Evolutionary conservation across 2,113 vertebrate species (phyloP).

Genomic region (Parus major): DNA sequence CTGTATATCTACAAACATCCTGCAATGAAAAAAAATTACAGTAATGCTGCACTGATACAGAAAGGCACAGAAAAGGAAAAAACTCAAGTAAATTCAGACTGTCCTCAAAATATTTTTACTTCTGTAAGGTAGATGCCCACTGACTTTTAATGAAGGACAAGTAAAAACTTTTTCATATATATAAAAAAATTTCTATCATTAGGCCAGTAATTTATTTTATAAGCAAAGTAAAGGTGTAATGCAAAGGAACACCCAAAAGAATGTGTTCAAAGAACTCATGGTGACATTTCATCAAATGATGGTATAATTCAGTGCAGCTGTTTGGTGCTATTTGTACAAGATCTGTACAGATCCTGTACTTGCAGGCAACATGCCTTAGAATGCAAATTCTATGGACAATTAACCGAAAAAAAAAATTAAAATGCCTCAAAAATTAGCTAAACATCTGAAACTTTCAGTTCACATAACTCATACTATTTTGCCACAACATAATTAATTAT

Average conservation of each 20-base stretch:
- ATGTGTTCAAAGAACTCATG: not conserved
- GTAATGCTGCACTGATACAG: not conserved
- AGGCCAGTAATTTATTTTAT: not conserved
- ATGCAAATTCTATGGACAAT: not conserved
- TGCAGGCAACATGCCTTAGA: not conserved
- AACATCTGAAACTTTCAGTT: not conserved
- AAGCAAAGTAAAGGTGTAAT: not conserved
- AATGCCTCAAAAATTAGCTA: not conserved
- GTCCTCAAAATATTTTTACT: not conserved
- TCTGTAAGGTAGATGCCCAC: not conserved
- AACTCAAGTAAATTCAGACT: not conserved
- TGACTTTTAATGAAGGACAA: not conserved
- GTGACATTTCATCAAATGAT: not conserved
- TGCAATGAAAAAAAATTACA: not conserved
- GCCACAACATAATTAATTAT: not conserved
- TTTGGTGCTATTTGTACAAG: not conserved
- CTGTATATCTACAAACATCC: constrained; percentile 22
- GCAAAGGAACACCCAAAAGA: not conserved
- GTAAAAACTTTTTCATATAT: not conserved
- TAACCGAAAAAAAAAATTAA: not conserved
- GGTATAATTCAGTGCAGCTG: not conserved
- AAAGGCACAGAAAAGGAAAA: not conserved
- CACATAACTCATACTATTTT: not conserved
- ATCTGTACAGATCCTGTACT: not conserved
- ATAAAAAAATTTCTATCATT: not conserved